Evolutionary conservation across 2,888 invertebrate species (phyloP), one percentile per base, ranked within the genome.

Genomic region (Andricus curvator): DNA sequence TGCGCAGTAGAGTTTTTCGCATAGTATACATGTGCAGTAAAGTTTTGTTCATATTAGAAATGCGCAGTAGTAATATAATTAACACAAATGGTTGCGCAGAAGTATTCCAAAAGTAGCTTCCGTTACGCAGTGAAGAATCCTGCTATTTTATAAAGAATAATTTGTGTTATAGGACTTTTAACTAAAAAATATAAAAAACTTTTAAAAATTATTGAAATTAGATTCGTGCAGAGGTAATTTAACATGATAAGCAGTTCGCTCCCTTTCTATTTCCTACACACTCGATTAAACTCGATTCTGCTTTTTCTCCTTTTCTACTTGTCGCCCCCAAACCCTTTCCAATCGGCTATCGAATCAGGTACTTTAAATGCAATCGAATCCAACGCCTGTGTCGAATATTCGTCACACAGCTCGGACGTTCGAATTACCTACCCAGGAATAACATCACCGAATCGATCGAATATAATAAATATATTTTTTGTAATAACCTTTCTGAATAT

Each of bases 341-440:
- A 60, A 51, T 80, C 44, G 29, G 37, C 56, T 77, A 33, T 51
- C 82, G 85, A 89, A 90, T 89, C 86, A 86, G 87, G 85, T 84
- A 86, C 87, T 89, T 90, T 88, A 86, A 88, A 89, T 88, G 88
- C 88, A 88, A 89, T 88, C 83, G 88, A 87, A 87, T 88, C 84
- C 84, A 80, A 68, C 84, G 83, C 82, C 82, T 83, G 85, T 78
- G 86, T 86, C 84, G 85, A 87, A 87, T 88, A 87, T 88, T 87
- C 87, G 85, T 86, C 87, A 85, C 81, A 81, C 70, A 51, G 80
- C 79, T 74, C 80, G 84, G 83, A 86, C 85, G 82, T 83, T 81
- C 78, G 85, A 85, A 88, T 88, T 87, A 88, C 85, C 84, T 85
- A 84, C 83, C 83, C 85, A 85, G 83, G 85, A 88, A 90, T 90